phyloP scores from a whole-genome alignment of 2,888 invertebrate species.

The Ennomos quercinarius region DNA sequence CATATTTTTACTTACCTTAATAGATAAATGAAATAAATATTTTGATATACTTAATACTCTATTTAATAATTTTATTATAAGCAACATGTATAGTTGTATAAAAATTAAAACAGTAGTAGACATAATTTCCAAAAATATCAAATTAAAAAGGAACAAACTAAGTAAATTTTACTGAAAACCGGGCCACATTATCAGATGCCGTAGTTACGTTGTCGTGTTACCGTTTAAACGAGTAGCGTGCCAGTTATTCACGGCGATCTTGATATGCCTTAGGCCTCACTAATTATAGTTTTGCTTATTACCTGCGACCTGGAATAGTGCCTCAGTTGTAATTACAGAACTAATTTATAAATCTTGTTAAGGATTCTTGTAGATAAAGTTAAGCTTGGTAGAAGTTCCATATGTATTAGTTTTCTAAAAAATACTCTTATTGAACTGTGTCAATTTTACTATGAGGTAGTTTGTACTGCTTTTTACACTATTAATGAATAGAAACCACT shows the following conservation, averaged over 20 bases:
- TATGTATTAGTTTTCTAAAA: not conserved
- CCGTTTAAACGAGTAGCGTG: slow-evolving; percentile 73
- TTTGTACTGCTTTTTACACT: no score
- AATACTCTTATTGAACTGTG: no score
- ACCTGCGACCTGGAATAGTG: slow-evolving; percentile 51
- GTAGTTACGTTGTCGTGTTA: slow-evolving; percentile 69
- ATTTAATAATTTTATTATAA: no score
- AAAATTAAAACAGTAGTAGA: no score
- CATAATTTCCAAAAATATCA: not conserved
- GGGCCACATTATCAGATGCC: slow-evolving; percentile 62
- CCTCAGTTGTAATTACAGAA: slow-evolving; percentile 42
- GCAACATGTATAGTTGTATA: no score
- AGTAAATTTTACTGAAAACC: slow-evolving; percentile 36
- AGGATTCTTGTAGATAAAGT: slow-evolving; percentile 20
- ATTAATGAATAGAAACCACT: no score
- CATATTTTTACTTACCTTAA: no score
- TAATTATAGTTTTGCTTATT: slow-evolving; percentile 77
- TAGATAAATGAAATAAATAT: no score
- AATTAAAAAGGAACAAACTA: slow-evolving; percentile 45
- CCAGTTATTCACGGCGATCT: slow-evolving; percentile 62
- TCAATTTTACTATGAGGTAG: no score
- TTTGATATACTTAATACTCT: no score
- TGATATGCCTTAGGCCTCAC: slow-evolving; percentile 68
- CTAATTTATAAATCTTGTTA: slow-evolving; percentile 39
- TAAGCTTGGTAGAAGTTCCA: not conserved